These are phyloP conservation scores for Tipula lateralis DNA, from an alignment of 2,888 invertebrate genomes.

Conservation along the genomic window DNA sequence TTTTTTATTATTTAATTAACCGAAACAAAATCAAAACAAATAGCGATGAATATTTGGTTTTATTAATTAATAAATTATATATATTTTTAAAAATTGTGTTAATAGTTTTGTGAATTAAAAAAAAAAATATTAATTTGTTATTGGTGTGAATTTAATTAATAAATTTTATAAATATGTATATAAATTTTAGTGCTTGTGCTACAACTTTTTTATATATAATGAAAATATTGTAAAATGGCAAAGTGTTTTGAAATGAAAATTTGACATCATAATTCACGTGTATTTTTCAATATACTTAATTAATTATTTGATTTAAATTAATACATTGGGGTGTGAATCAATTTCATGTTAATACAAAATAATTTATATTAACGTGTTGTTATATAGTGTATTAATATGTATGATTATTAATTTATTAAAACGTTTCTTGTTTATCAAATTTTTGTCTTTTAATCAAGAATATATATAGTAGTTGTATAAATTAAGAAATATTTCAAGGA, in stretches of 20 bases:
- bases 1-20: neutral
- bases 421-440: neutral
- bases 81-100: neutral
- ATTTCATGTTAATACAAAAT: neutral
- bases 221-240: neutral
- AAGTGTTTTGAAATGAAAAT: neutral
- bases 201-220: neutral
- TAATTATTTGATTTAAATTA: neutral
- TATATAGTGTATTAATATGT: neutral
- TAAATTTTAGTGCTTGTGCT: neutral
- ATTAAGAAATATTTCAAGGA: neutral
- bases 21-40: neutral
- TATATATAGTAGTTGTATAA: neutral
- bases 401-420: neutral
- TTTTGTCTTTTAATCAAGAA: neutral
- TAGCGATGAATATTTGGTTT: neutral
- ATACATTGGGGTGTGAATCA: neutral
- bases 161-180: neutral
- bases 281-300: neutral
- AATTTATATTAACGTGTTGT: neutral
- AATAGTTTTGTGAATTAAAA: neutral
- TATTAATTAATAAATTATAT: no score
- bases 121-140: neutral
- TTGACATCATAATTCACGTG: constrained; percentile 14
- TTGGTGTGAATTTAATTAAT: neutral